phyloP scores from a whole-genome alignment of 2,113 vertebrate species.

The Phalacrocorax brasilianus region DNA sequence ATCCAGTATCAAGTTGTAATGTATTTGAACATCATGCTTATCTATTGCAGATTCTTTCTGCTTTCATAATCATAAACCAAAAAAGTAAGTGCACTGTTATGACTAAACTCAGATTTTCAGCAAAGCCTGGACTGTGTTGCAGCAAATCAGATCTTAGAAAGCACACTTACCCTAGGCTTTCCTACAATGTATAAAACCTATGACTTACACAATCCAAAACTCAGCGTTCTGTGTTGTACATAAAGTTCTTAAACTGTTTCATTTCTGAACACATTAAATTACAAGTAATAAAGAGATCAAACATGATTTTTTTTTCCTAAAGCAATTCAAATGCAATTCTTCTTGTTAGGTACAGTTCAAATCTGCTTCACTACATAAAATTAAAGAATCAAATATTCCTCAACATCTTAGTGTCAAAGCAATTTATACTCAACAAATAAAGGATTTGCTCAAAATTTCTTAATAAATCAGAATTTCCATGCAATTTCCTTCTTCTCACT shows the following conservation, averaged over 20 bases:
- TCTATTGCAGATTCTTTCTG: neutral
- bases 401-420: neutral
- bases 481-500: neutral
- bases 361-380: constrained; percentile 25
- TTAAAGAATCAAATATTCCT: neutral
- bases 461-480: neutral
- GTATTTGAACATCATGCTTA: neutral
- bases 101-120: neutral
- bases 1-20: neutral
- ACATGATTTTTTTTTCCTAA: neutral
- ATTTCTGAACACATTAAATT: constrained; percentile 3
- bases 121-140: neutral
- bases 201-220: neutral
- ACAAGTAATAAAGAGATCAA: constrained; percentile 20
- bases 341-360: constrained; percentile 18
- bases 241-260: constrained; percentile 22
- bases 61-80: neutral
- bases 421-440: neutral
- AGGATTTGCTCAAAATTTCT: neutral
- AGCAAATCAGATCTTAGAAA: neutral
- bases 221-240: neutral
- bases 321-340: constrained; percentile 33
- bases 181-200: neutral
- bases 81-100: neutral
- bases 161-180: neutral